These are phyloP conservation scores for Polydesmus complanatus DNA, from an alignment of 2,888 invertebrate species.

Conservation along the genomic window DNA sequence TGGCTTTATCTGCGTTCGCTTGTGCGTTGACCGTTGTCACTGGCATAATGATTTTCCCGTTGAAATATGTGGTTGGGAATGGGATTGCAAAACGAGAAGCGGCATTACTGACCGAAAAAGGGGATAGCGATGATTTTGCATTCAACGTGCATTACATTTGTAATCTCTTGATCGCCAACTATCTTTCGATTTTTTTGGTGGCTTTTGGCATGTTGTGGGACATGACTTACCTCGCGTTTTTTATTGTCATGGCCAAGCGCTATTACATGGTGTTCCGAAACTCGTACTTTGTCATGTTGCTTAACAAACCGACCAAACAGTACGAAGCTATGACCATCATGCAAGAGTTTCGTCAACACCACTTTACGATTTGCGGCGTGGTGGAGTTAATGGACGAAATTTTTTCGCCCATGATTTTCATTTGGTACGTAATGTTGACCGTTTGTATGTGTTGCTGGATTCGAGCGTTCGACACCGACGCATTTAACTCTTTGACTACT, in stretches of 20 bases:
- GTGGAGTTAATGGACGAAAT: conserved; percentile 7
- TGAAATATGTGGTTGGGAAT: not conserved
- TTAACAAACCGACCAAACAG: not conserved
- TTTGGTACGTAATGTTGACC: conserved; percentile 11
- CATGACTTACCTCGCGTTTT: conserved; percentile 3
- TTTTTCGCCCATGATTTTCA: conserved; percentile 5
- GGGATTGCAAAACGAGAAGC: not conserved
- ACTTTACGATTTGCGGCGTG: conserved; percentile 6
- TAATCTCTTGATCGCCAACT: not conserved
- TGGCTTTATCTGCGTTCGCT: not conserved
- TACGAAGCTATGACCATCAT: not conserved
- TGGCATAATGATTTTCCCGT: not conserved
- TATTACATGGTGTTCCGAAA: conserved; percentile 3
- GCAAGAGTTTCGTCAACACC: conserved; percentile 14
- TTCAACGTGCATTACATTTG: not conserved
- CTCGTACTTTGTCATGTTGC: not conserved
- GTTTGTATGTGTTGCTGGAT: conserved; percentile 10
- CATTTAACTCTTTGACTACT: not conserved
- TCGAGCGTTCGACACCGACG: conserved; percentile 6
- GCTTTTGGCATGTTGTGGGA: not conserved
- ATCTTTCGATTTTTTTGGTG: not conserved
- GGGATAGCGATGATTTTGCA: too few relatives aligned
- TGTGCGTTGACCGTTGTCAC: not conserved
- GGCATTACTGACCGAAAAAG: too few relatives aligned
- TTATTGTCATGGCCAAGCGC: not conserved